Base-by-base conservation (phyloP, 1,140 invertebrate species). In the Nephila pilipes region DNA sequence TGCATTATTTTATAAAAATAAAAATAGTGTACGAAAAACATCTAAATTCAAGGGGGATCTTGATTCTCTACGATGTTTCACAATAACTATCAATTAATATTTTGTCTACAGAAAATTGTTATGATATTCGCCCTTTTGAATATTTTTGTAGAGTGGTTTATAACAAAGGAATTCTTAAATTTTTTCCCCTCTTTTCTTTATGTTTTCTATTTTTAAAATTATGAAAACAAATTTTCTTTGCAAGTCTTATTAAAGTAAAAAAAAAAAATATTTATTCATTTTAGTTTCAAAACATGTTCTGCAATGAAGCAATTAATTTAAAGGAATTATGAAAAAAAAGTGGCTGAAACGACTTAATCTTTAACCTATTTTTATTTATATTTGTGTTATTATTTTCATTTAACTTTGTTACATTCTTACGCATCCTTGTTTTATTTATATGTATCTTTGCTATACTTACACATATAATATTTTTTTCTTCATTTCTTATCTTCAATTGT, bases 41-140 rank as follows among this genome's bases (percentile, higher is more conserved):
- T 20, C 16, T 20, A 14, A 32, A 75, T 75, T 75, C 69, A 36
- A 14, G 32, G 0, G 36, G 16, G 29, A 10, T 75, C 14, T 32
- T 18, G 8, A 75, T 75, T 75, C 32, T 75, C 10, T 18, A 12
- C 4, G 69, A 16, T 75, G 25, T 16, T 20, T 75, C 14, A 20
- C 69, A 75, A 36, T 75, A 36, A 36, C 32, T 75, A 32, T 75
- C 65, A 75, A 75, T 75, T 75, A 75, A 75, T 36, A 75, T 29
- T 75, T 75, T 18, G 29, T 75, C 29, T 18, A 75, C 29, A 69
- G 12, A 75, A 75, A 25, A 36, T 75, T 18, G 32, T 36, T 16
- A 20, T 75, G 10, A 60, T 75, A 36, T 75, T 75, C 18, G 3
- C 12, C 8, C n/a, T 75, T 0, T 65, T 75, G 18, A 36, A 60